These are phyloP conservation scores for Schmidtea mediterranea DNA, from an alignment of 1,140 invertebrate genomes.

Conservation along the genomic window DNA sequence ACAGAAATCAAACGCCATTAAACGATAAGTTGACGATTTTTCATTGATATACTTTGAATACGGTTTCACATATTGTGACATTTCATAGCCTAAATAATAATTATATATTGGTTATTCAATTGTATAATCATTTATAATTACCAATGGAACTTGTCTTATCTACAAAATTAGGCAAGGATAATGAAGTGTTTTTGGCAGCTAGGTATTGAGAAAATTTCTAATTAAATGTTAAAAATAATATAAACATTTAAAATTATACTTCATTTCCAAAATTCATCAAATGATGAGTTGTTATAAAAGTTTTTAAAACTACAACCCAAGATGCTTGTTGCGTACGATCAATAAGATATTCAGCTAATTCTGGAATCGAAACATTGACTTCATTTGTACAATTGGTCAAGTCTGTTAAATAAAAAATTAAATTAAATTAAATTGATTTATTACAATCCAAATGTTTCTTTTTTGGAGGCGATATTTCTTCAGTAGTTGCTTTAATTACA, in stretches of 20 bases:
- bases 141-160: slow-evolving; percentile 74
- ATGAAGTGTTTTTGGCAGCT: slow-evolving; percentile 91
- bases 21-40: slow-evolving; percentile 84
- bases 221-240: slow-evolving; percentile 24
- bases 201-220: slow-evolving; percentile 97
- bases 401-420: slow-evolving; percentile 36
- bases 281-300: slow-evolving; percentile 88
- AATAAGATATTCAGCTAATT: slow-evolving; percentile 82
- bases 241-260: slow-evolving; percentile 29
- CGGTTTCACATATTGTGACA: slow-evolving; percentile 89
- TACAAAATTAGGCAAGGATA: slow-evolving; percentile 81
- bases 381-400: slow-evolving; percentile 95
- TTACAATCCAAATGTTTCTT: slow-evolving; percentile 99
- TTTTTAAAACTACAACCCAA: slow-evolving; percentile 95
- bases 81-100: slow-evolving; percentile 94
- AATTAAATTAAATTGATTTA: slow-evolving; percentile 19
- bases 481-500: slow-evolving; percentile 96
- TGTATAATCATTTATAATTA: no score
- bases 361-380: slow-evolving; percentile 94
- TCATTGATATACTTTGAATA: slow-evolving; percentile 97
- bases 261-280: slow-evolving; percentile 98
- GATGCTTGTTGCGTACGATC: slow-evolving; percentile 83
- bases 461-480: slow-evolving; percentile 96
- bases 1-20: slow-evolving; percentile 96
- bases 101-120: no score